A percentile compares a stretch with the other conserved stretches of the same genome.
Conservation (phyloP, 2,888 invertebrate genomes). For the Mimas tiliae region DNA sequence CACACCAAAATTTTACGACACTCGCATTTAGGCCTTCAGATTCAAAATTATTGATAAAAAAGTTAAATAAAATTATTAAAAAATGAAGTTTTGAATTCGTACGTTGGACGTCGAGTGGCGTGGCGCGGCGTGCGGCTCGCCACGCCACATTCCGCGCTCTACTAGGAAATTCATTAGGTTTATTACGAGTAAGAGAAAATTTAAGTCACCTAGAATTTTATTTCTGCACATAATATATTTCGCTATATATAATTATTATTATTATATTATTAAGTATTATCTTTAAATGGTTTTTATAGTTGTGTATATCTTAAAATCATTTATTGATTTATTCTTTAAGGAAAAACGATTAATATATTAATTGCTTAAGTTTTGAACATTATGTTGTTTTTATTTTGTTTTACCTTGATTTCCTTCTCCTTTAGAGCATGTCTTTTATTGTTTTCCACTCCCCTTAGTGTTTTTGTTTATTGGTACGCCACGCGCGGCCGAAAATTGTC, state of each 20-base stretch:
- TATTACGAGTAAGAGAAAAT: conserved; percentile 83
- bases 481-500: conserved; percentile 72
- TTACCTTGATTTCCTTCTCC: conserved; percentile 64
- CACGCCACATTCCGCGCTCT: conserved; percentile 65
- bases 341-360: conserved; percentile 84
- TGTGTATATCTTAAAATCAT: conserved; percentile 85
- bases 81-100: conserved; percentile 69
- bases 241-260: conserved; percentile 85
- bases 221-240: conserved; percentile 85
- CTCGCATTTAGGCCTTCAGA: conserved; percentile 88
- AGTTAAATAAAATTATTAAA: conserved; percentile 79
- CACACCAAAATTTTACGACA: conserved; percentile 87
- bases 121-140: conserved; percentile 36
- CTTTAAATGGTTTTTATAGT: conserved; percentile 84
- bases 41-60: conserved; percentile 86
- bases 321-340: conserved; percentile 84
- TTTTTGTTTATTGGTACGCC: conserved; percentile 62
- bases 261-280: conserved; percentile 85
- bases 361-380: conserved; percentile 83
- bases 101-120: conserved; percentile 76
- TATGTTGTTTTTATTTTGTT: conserved; percentile 80
- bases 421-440: conserved; percentile 62
- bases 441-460: conserved; percentile 54
- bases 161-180: conserved; percentile 83
- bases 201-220: conserved; percentile 86